These are phyloP conservation scores for Hippolais icterina DNA, from an alignment of 2,113 vertebrate genomes.

Conservation along the genomic window DNA sequence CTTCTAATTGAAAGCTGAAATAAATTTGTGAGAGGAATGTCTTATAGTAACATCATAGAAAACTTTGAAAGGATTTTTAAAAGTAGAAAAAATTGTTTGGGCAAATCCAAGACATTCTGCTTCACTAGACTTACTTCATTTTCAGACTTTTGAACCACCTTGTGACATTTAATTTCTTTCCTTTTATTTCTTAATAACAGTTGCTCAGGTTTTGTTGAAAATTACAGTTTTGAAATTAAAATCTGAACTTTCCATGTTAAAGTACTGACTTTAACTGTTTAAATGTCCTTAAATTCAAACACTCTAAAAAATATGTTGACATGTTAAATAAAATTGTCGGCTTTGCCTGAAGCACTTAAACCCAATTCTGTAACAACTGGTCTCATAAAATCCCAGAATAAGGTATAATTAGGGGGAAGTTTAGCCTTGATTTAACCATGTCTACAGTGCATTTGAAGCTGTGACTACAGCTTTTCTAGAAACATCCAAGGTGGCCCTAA, in stretches of 20 bases:
- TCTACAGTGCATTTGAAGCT: background rate
- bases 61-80: background rate
- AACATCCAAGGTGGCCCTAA: background rate
- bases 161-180: background rate
- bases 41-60: background rate
- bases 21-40: background rate
- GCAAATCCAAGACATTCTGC: background rate
- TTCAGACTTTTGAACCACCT: background rate
- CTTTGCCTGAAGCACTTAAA: background rate
- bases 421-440: background rate
- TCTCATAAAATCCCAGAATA: background rate
- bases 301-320: background rate
- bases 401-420: background rate
- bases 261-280: background rate
- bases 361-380: background rate
- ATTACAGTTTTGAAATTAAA: background rate
- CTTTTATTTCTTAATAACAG: background rate
- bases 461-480: background rate
- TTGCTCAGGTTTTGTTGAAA: background rate
- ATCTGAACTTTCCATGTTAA: background rate
- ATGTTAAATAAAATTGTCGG: background rate
- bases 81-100: background rate
- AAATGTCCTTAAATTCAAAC: background rate
- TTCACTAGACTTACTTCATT: background rate
- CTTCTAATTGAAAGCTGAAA: background rate